Conservation (phyloP, 2,113 vertebrate genomes). For the Gymnorhina tibicen region DNA sequence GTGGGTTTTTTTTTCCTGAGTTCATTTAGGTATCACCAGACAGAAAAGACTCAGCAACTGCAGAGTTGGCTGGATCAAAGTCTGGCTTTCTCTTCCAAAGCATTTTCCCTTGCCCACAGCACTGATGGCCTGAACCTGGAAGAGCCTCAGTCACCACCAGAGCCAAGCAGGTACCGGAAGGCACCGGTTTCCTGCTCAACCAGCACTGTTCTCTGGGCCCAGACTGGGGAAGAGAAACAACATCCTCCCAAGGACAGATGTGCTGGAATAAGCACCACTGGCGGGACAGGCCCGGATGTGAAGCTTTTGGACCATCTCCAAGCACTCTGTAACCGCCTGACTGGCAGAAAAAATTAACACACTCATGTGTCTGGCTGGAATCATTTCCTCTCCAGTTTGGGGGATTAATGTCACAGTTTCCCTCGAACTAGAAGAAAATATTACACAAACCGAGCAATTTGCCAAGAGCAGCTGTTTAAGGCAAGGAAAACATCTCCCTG, state of each 20-base stretch:
- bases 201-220: accelerated
- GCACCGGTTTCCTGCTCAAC: not conserved
- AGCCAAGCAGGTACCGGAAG: not conserved
- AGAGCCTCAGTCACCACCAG: not conserved
- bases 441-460: not conserved
- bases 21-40: not conserved
- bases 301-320: not conserved
- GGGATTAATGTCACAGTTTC: not conserved
- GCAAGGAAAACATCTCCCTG: not conserved
- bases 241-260: not conserved
- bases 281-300: accelerated
- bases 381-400: not conserved
- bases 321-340: not conserved
- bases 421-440: not conserved
- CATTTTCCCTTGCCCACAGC: not conserved
- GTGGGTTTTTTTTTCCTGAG: not conserved
- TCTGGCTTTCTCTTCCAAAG: not conserved
- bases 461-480: not conserved
- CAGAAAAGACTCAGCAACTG: not conserved
- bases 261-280: not conserved
- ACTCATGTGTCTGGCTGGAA: not conserved
- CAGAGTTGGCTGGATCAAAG: not conserved
- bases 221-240: not conserved
- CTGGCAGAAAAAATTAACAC: not conserved
- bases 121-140: not conserved